Evolutionary conservation across 1,140 invertebrate genomes (phyloP), one percentile per base, ranked within the genome.

Genomic region (Aphis gossypii): DNA sequence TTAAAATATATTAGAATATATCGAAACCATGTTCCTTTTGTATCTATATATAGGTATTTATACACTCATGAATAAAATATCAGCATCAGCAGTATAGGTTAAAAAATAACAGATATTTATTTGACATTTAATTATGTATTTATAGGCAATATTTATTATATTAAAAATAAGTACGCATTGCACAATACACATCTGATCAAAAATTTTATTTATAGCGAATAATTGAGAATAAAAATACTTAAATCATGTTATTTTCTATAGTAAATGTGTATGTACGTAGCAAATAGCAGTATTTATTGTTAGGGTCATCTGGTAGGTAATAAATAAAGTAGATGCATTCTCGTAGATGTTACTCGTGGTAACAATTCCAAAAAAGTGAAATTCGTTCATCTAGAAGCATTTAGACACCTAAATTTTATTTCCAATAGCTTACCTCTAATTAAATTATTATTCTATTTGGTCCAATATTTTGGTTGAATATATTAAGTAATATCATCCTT

Each of bases 1-100:
- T 35, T 76, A 76, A 76, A 76, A 76, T 76, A 35, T 76, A 76
- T 76, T 76, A 76, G 60, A 76, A 76, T 76, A 76, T n/a, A n/a
- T 76, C 11, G 60, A 76, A 76, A n/a, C 60, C 14, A 2, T 76
- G 30, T 76, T n/a, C 60, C n/a, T 3, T 23, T n/a, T 76, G 9
- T n/a, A 0, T 51, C 0, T 51, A 51, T 51, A 51, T 51, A 51
- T 51, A 51, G 3, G 3, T 51, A 51, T 51, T 20, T 51, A 51
- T 4, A 51, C 18, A 18, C 60, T 76, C n/a, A 35, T 76, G 30
- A 76, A 76, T 76, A 76, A 76, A 76, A 76, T 76, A 76, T n/a
- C 60, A 76, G 30, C 60, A 76, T n/a, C 60, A 76, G 30, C 60
- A 76, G 14, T 76, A 76, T 76, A 35, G n/a, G 60, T 76, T 76